phyloP scores from a whole-genome alignment of 2,888 invertebrate genomes.

The Hemicrepidius hirtus region DNA sequence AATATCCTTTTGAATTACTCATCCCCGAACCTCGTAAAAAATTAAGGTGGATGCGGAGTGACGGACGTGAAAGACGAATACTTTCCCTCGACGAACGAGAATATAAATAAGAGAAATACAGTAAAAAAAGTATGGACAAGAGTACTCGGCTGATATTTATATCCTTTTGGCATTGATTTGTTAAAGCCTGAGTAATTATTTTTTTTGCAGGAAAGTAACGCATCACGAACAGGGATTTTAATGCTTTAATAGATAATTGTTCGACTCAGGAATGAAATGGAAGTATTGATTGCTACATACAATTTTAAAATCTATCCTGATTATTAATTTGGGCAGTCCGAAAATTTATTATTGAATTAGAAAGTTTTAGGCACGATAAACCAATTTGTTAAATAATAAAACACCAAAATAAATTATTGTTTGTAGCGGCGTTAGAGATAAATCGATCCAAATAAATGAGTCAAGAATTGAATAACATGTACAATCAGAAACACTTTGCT shows the following conservation, averaged over 20 bases:
- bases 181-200: neutral
- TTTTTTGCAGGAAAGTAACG: neutral
- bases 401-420: neutral
- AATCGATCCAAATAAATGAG: neutral
- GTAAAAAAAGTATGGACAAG: too few species aligned
- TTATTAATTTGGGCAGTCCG: neutral
- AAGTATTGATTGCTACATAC: neutral
- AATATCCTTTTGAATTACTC: neutral
- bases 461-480: neutral
- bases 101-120: neutral
- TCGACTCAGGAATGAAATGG: neutral
- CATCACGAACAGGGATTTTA: neutral
- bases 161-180: neutral
- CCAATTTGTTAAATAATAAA: conserved; percentile 14
- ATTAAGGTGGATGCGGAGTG: neutral
- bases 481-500: neutral
- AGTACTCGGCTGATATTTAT: neutral
- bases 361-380: neutral
- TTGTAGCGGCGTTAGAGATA: neutral
- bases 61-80: conserved; percentile 4
- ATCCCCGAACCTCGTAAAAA: neutral
- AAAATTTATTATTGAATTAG: neutral
- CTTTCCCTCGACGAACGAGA: neutral
- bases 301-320: neutral
- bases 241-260: neutral